phyloP scores from a whole-genome alignment of 2,797 vertebrate species.

The Characodon lateralis region DNA sequence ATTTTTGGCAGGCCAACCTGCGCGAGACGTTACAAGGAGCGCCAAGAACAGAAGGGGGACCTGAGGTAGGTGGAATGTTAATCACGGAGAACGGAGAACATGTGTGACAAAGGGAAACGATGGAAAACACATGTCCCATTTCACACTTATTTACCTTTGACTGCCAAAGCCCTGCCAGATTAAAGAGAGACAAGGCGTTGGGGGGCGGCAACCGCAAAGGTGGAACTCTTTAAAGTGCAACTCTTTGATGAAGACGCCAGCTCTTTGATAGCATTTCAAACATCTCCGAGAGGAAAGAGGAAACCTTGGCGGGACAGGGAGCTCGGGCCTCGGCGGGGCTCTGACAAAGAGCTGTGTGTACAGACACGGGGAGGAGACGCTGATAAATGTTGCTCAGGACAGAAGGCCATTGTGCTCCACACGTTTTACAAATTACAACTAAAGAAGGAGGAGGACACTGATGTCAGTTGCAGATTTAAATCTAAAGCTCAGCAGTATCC shows the following conservation, averaged over 20 bases:
- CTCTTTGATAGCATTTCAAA: constrained; percentile 76
- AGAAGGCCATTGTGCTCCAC: constrained; percentile 24
- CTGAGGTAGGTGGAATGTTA: constrained; percentile 77
- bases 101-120: constrained; percentile 76
- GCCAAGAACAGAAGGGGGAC: constrained; percentile 62
- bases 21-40: constrained; percentile 45
- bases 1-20: constrained; percentile 79
- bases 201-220: constrained; percentile 57
- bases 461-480: neutral
- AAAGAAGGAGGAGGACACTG: neutral
- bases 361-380: constrained; percentile 28
- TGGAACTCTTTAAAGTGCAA: constrained; percentile 71
- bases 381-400: constrained; percentile 23
- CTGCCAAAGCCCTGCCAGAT: constrained; percentile 75
- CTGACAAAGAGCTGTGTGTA: constrained; percentile 59
- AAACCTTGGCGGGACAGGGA: constrained; percentile 59
- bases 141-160: constrained; percentile 83
- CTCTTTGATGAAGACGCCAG: constrained; percentile 74
- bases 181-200: constrained; percentile 68
- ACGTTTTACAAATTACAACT: constrained; percentile 18
- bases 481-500: neutral
- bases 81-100: constrained; percentile 74
- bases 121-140: constrained; percentile 85
- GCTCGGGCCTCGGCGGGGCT: constrained; percentile 30
- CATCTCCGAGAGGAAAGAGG: constrained; percentile 56